A percentile compares a stretch with the other conserved stretches of the same genome.
phyloP scores from a whole-genome alignment of 1,140 invertebrate genomes.

The Scaptomyza pallida region DNA sequence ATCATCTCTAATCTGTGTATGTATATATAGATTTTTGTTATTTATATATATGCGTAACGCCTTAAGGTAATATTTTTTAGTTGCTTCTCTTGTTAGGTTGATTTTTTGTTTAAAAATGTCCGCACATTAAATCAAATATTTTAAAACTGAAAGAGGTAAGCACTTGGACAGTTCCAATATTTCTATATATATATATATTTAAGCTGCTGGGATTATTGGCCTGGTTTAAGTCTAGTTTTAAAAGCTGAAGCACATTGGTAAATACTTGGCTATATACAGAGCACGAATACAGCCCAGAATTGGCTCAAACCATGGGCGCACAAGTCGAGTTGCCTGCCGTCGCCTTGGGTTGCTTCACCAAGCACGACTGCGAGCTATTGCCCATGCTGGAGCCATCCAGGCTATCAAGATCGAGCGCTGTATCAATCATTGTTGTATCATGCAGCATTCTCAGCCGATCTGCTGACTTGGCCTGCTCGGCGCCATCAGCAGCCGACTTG shows the following conservation, averaged over 20 bases:
- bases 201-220: constrained; percentile 10
- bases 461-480: constrained; percentile 83
- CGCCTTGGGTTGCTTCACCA: constrained; percentile 73
- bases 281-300: constrained; percentile 26
- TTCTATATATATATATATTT: constrained; percentile 42
- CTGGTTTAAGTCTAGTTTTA: constrained; percentile 18
- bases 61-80: constrained; percentile 80
- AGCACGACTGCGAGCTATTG: constrained; percentile 78
- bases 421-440: constrained; percentile 94
- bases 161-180: constrained; percentile 5
- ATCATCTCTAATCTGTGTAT: constrained; percentile 25
- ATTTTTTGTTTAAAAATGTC: constrained; percentile 42
- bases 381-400: constrained; percentile 85
- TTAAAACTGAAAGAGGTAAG: constrained; percentile 3
- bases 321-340: constrained; percentile 23
- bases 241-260: constrained; percentile 35
- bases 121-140: constrained; percentile 19
- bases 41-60: constrained; percentile 73
- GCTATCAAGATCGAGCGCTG: constrained; percentile 93
- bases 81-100: constrained; percentile 68
- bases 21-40: constrained; percentile 44
- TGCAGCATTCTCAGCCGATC: constrained; percentile 89
- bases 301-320: constrained; percentile 59
- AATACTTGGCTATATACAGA: constrained; percentile 57
- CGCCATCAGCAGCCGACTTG: constrained; percentile 57